A percentile compares a stretch with the other conserved stretches of the same genome.
Evolutionary conservation across 2,797 vertebrate species (phyloP).

Genomic region (Hemibagrus guttatus): DNA sequence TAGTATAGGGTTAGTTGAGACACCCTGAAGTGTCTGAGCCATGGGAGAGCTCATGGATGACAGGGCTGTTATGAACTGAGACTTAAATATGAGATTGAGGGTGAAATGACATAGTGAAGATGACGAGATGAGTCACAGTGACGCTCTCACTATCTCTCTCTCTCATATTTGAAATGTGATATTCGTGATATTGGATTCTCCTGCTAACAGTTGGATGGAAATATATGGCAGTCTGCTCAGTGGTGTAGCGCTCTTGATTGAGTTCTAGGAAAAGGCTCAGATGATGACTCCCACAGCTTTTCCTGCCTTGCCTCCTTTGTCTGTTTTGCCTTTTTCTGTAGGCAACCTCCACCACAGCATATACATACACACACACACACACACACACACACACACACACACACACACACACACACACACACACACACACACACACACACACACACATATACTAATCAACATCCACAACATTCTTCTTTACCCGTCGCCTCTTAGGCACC

Average conservation of each 20-base stretch:
- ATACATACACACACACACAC: constrained; percentile 22
- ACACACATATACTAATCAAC: constrained; percentile 24
- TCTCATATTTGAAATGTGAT: constrained; percentile 44
- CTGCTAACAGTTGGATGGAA: constrained; percentile 49
- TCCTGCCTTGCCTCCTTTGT: constrained; percentile 60
- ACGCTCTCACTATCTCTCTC: constrained; percentile 22
- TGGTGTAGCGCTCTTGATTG: constrained; percentile 36
- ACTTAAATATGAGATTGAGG: constrained; percentile 36
- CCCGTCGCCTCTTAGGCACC: constrained; percentile 32
- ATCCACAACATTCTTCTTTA: constrained; percentile 41
- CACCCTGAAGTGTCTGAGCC: constrained; percentile 22
- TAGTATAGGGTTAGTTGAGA: constrained; percentile 16
- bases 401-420: constrained; percentile 25
- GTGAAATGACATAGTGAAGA: constrained; percentile 33
- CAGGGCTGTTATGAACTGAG: constrained; percentile 37
- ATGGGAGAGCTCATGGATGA: constrained; percentile 25
- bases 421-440: constrained; percentile 17
- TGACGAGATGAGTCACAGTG: constrained; percentile 38
- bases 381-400: constrained; percentile 24
- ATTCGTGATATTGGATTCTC: constrained; percentile 43
- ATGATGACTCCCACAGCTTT: constrained; percentile 52
- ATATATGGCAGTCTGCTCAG: constrained; percentile 47
- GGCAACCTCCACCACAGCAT: constrained; percentile 17
- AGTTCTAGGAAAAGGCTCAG: constrained; percentile 40
- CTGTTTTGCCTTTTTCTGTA: constrained; percentile 37